A percentile compares a stretch with the other conserved stretches of the same genome.
These are phyloP conservation scores for Drosophila gaucha DNA, from an alignment of 2,888 invertebrate species.

Conservation along the genomic window DNA sequence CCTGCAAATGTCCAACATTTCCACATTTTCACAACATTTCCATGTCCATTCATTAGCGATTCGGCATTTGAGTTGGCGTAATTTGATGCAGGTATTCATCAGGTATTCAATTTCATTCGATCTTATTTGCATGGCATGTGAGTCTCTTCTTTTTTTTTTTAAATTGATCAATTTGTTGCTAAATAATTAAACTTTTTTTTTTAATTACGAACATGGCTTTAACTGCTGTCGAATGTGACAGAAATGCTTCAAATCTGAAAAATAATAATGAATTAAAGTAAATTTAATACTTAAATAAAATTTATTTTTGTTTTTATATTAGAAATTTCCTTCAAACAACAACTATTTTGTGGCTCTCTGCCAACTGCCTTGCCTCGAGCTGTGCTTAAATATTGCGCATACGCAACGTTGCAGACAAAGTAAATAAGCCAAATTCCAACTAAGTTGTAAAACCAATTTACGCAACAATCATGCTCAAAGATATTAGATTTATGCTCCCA, in stretches of 20 bases:
- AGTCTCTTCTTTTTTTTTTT: neutral
- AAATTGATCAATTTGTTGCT: constrained; percentile 15
- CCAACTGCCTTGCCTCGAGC: neutral
- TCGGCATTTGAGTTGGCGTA: constrained; percentile 26
- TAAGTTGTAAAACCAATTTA: neutral
- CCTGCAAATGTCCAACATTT: constrained; percentile 36
- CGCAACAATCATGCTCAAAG: neutral
- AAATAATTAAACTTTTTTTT: constrained; percentile 8
- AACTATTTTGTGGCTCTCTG: neutral
- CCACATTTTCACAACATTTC: constrained; percentile 21
- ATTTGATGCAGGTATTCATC: constrained; percentile 16
- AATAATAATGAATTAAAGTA: too few species aligned
- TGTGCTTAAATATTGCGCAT: constrained; percentile 20
- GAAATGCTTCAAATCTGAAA: neutral
- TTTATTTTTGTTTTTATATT: too few species aligned
- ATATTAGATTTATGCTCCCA: constrained; percentile 9
- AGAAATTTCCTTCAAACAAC: too few species aligned
- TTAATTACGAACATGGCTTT: neutral
- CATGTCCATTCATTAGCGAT: constrained; percentile 61
- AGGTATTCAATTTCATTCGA: constrained; percentile 24
- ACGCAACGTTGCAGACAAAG: constrained; percentile 1
- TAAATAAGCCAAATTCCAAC: neutral
- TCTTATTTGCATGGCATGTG: constrained; percentile 23
- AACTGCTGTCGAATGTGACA: neutral
- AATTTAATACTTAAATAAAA: too few species aligned